These are phyloP conservation scores for Meteorus sp. DNA, from an alignment of 1,140 invertebrate genomes.

Conservation along the genomic window DNA sequence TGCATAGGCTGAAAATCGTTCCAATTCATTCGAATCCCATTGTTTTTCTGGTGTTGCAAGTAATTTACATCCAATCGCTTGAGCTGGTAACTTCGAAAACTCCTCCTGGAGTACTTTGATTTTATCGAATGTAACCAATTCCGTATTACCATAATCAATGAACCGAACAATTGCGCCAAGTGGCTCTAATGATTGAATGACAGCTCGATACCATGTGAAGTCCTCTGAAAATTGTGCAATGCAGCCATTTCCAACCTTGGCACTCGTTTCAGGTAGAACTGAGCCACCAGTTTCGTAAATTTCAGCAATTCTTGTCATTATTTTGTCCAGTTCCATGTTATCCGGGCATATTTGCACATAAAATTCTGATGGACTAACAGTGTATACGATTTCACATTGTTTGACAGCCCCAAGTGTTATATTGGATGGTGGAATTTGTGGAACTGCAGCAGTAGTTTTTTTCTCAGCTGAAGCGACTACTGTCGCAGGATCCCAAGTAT, in stretches of 20 bases:
- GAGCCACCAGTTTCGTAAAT: slow-evolving; percentile 40
- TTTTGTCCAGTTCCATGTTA: slow-evolving; percentile 43
- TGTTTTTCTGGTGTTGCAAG: slow-evolving; percentile 34
- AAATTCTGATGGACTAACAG: slow-evolving; percentile 53
- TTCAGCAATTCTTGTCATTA: slow-evolving; percentile 51
- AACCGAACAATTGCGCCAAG: slow-evolving; percentile 52
- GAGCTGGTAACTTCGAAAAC: slow-evolving; percentile 41
- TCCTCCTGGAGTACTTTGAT: slow-evolving; percentile 48
- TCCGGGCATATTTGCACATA: slow-evolving; percentile 55
- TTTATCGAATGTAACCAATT: slow-evolving; percentile 38
- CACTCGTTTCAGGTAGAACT: slow-evolving; percentile 26
- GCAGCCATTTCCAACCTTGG: slow-evolving; percentile 42
- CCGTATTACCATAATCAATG: slow-evolving; percentile 63
- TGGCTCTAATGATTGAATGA: slow-evolving; percentile 51
- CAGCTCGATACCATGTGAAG: slow-evolving; percentile 61
- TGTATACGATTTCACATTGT: slow-evolving; percentile 43
- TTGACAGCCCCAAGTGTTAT: slow-evolving; percentile 39
- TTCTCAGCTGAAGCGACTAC: background rate
- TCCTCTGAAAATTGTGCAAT: slow-evolving; percentile 62
- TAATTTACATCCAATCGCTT: slow-evolving; percentile 51
- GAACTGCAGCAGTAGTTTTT: background rate
- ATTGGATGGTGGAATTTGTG: slow-evolving; percentile 35
- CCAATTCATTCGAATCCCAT: slow-evolving; percentile 35
- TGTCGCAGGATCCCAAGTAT: background rate
- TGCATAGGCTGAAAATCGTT: slow-evolving; percentile 30